Evolutionary conservation across 2,113 vertebrate genomes (phyloP), one percentile per base, ranked within the genome.

Genomic region (Paracanthobrama guichenoti): DNA sequence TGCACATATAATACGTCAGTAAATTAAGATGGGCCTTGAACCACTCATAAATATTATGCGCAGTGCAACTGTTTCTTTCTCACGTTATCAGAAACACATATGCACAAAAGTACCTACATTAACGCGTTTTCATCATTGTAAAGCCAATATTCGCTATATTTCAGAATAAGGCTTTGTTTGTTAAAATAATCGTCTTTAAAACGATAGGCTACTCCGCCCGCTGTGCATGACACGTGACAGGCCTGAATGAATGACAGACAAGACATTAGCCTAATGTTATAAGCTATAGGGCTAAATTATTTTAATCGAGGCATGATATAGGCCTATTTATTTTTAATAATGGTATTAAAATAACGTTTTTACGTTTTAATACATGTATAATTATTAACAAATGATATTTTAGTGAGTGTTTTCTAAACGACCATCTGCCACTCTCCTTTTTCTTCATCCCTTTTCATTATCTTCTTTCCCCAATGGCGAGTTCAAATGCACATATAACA

Each of bases 401-500:
- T n/a, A 77, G 20, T 59, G 28, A n/a, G 28, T 39, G 11, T 44
- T 4, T 42, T 39, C 53, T 78, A 42, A 14, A 24, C 4, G 55
- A 60, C 13, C 35, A 3, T 20, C 22, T 59, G 53, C 3, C 2
- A 57, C 18, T 48, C 1, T 48, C 0, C 26, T 10, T 78, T 13
- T 74, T n/a, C 26, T 55, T 35, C 28, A 57, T 35, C 10, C 18
- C 9, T 77, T 39, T 57, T 39, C 1, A n/a, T n/a, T 8, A 16
- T 53, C 26, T 22, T 69, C 18, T 42, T 69, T 42, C 35, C n/a
- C 20, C 35, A 16, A 14, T 57, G 18, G 11, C 74, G 31, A 55
- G 75, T 39, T 59, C 2, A 77, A 77, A 59, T 77, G 9, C 35
- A 71, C 67, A 71, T 26, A n/a, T 72, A 72, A 72, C 22, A 16